Base-by-base conservation (phyloP, 2,113 vertebrate species). In the Fukomys damarensis region DNA sequence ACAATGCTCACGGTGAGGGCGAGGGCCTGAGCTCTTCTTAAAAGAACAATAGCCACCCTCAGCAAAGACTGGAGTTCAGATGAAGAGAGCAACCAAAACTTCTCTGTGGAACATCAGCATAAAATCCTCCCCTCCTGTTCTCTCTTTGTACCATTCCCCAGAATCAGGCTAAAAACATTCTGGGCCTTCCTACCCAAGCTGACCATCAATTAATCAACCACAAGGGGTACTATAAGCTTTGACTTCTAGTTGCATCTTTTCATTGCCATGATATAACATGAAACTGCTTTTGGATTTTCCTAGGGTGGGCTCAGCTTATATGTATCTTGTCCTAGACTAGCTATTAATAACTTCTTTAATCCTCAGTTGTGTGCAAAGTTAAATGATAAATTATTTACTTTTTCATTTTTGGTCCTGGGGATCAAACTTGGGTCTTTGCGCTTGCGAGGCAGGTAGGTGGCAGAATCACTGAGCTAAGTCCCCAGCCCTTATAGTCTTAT, bases 321-420 rank as follows among this genome's bases (percentile, higher is more conserved):
- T 24, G 35, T 1, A 16, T 46, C 16, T 86, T 41, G 49, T 70
- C 12, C 9, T 41, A 17, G 12, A 20, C 22, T 38, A 91, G 76
- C 6, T 46, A 58, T 68, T 86, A 76, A 38, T 14, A 84, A 56
- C 13, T 49, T 1, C 11, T 52, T 86, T 43, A 76, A 72, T 28
- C 56, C 41, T 63, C 52, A 46, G 35, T 38, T 20, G 32, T 65
- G 1, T 41, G 17, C 54, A 74, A 65, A 61, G 68, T 10, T 91
- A 58, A 85, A 72, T 79, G 54, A 91, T 63, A 70, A 22, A 49
- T 84, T 83, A 96, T n/a, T n/a, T n/a, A n/a, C n/a, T n/a, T n/a
- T n/a, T n/a, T n/a, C n/a, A n/a, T n/a, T n/a, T n/a, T n/a, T n/a
- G n/a, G n/a, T n/a, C n/a, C n/a, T n/a, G n/a, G n/a, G n/a, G n/a